Conservation (phyloP, 2,888 invertebrate species). For the Argynnis bischoffii region DNA sequence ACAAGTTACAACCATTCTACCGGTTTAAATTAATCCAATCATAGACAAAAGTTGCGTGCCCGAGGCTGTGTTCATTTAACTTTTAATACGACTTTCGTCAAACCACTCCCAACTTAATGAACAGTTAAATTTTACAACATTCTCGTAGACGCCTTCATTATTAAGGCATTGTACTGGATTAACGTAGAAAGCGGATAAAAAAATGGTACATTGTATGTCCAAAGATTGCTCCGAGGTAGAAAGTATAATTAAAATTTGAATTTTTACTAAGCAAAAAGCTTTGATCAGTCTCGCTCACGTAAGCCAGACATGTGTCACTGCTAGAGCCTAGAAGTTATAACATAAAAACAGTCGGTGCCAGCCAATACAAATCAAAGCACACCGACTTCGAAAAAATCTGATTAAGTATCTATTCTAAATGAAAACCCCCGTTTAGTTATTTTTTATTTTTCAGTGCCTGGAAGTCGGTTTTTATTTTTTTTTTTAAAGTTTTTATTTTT, state of each 20-base stretch:
- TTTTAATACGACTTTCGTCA: constrained; percentile 51
- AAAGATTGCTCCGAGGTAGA: constrained; percentile 14
- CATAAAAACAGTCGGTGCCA: no score
- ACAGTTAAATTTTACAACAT: constrained; percentile 47
- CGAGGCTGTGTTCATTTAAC: constrained; percentile 46
- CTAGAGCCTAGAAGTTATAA: constrained; percentile 6
- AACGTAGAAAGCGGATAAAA: constrained; percentile 23
- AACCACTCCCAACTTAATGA: constrained; percentile 44
- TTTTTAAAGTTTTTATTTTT: no score
- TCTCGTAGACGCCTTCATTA: constrained; percentile 32
- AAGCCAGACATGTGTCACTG: constrained; percentile 4
- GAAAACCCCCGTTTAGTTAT: no score
- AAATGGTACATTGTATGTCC: constrained; percentile 10
- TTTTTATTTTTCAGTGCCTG: no score
- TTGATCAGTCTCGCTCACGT: constrained; percentile 8
- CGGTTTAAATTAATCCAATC: constrained; percentile 36
- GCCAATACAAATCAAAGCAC: no score
- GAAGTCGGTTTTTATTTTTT: no score
- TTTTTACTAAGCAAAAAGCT: constrained; percentile 9
- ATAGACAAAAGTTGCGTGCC: constrained; percentile 49
- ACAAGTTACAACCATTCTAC: constrained; percentile 17
- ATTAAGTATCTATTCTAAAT: no score
- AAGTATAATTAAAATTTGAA: constrained; percentile 21
- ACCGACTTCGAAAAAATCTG: no score
- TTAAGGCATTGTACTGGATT: constrained; percentile 26